Percentiles rank a stretch among this genome's conserved stretches.
phyloP scores from a whole-genome alignment of 2,797 vertebrate species.

The Hyperoplus immaculatus region DNA sequence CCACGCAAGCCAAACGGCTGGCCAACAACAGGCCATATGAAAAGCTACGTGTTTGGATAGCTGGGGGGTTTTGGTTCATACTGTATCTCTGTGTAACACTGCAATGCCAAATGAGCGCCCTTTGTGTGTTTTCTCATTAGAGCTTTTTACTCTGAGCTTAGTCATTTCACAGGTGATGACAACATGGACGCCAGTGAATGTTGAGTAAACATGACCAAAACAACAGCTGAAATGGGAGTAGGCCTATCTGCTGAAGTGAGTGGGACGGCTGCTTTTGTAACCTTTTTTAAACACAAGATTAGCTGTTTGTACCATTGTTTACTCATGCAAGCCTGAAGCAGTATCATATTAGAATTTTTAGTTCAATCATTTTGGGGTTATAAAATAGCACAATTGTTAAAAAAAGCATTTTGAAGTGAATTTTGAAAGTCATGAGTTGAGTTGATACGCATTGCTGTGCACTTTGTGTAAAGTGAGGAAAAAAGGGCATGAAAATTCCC shows the following conservation, averaged over 20 bases:
- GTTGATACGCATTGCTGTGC: neutral
- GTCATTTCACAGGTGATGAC: slow-evolving; percentile 90
- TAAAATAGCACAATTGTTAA: neutral
- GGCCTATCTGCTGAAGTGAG: slow-evolving; percentile 35
- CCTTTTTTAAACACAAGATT: slow-evolving; percentile 36
- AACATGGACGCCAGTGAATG: slow-evolving; percentile 79
- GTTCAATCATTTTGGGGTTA: neutral
- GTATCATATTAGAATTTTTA: neutral
- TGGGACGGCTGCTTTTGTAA: slow-evolving; percentile 39
- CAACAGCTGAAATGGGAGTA: slow-evolving; percentile 70
- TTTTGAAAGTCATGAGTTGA: neutral
- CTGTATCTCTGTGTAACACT: slow-evolving; percentile 70
- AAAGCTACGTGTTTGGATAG: slow-evolving; percentile 86
- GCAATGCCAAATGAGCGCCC: slow-evolving; percentile 60
- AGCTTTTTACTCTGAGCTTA: slow-evolving; percentile 78
- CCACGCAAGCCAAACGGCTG: slow-evolving; percentile 83
- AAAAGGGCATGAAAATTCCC: slow-evolving; percentile 56
- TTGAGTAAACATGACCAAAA: slow-evolving; percentile 84
- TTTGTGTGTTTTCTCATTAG: slow-evolving; percentile 84
- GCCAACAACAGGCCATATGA: slow-evolving; percentile 83
- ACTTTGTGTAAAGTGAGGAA: slow-evolving; percentile 49
- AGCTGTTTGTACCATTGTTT: slow-evolving; percentile 18
- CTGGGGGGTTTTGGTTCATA: slow-evolving; percentile 78
- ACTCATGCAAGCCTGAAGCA: slow-evolving; percentile 10
- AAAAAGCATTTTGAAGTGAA: neutral